Conservation (phyloP, 1,140 invertebrate genomes). For the Pteromalus puparum region DNA sequence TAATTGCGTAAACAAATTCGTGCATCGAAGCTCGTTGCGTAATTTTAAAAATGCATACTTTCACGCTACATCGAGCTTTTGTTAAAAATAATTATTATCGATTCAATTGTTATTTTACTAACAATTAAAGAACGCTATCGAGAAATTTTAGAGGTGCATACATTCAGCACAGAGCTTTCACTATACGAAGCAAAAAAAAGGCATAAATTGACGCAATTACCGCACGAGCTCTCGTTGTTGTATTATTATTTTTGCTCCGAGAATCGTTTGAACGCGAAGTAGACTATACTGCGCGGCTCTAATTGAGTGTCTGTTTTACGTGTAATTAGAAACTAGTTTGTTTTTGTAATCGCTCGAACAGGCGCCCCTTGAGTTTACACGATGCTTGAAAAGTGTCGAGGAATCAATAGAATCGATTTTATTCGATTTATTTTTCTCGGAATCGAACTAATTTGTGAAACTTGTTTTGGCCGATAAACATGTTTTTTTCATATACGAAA, state of each 20-base stretch:
- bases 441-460: neutral
- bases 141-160: neutral
- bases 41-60: constrained; percentile 12
- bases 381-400: neutral
- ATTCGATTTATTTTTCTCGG: neutral
- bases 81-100: too few species aligned
- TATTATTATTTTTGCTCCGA: constrained; percentile 32
- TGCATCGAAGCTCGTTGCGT: too few species aligned
- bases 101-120: neutral
- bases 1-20: too few species aligned
- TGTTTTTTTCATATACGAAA: too few species aligned
- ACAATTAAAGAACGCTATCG: constrained; percentile 5
- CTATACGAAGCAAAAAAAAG: neutral
- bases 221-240: neutral
- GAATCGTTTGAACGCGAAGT: constrained; percentile 24
- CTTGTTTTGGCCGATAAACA: too few species aligned
- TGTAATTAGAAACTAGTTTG: constrained; percentile 39
- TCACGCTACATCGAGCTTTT: constrained; percentile 3
- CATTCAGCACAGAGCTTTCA: neutral
- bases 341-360: constrained; percentile 19
- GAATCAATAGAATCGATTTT: neutral
- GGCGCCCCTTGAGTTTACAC: neutral
- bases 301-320: constrained; percentile 41
- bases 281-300: neutral
- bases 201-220: constrained; percentile 45